Conservation (phyloP, 2,888 invertebrate genomes). For the Anorthoa munda region DNA sequence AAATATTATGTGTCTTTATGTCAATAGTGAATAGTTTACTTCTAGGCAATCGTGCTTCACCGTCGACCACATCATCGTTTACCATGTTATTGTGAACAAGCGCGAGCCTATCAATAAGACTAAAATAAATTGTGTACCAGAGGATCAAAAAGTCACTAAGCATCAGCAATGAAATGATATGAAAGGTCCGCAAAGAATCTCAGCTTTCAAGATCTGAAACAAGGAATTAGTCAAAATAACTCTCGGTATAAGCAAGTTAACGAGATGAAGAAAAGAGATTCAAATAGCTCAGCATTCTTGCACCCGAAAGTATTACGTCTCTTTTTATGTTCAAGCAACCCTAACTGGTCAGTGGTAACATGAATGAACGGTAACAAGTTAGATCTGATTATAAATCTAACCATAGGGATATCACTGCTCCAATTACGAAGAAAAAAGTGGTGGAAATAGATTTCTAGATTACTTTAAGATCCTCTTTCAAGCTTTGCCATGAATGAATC, state of each 20-base stretch:
- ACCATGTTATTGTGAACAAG: too few relatives aligned
- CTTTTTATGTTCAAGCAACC: not conserved
- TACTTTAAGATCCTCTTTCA: constrained; percentile 12
- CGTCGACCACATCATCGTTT: too few relatives aligned
- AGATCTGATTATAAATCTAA: constrained; percentile 25
- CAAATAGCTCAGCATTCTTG: constrained; percentile 16
- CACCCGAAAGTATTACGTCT: not conserved
- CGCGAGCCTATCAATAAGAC: too few relatives aligned
- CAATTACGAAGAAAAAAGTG: constrained; percentile 31
- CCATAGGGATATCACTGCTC: constrained; percentile 45
- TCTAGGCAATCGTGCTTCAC: too few relatives aligned
- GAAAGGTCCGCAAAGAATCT: not conserved
- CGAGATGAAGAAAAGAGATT: constrained; percentile 9
- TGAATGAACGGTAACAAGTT: constrained; percentile 35
- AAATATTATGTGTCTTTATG: too few relatives aligned
- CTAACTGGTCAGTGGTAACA: not conserved
- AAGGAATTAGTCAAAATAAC: constrained; percentile 21
- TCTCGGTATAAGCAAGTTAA: not conserved
- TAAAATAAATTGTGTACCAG: too few relatives aligned
- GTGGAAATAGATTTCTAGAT: constrained; percentile 46
- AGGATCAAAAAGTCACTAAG: too few relatives aligned
- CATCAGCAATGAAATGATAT: not conserved
- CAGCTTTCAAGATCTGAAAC: constrained; percentile 1
- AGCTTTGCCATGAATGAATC: constrained; percentile 55
- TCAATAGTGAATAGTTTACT: too few relatives aligned